phyloP scores from a whole-genome alignment of 1,140 invertebrate genomes.

The Neodiprion lecontei region DNA sequence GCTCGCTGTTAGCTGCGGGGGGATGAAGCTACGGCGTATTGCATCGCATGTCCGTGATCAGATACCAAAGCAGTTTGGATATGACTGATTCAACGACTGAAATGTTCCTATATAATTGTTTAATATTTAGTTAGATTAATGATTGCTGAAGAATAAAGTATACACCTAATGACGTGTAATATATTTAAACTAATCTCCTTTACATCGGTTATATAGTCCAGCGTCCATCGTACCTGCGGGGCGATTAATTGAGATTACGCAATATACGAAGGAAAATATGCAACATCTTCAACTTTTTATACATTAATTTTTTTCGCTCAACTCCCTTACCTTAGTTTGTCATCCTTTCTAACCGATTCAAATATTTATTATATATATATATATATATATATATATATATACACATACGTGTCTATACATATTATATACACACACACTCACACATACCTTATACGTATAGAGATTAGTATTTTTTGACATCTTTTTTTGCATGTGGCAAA shows the following conservation, averaged over 20 bases:
- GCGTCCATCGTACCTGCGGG: background rate
- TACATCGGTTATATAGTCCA: background rate
- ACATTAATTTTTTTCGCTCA: too few relatives aligned
- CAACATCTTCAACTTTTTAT: too few relatives aligned
- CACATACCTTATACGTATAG: too few relatives aligned
- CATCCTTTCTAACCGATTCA: too few relatives aligned
- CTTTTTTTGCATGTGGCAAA: background rate
- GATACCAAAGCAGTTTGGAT: constrained; percentile 1
- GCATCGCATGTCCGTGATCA: background rate
- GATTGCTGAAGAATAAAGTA: background rate
- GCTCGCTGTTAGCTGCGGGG: too few relatives aligned
- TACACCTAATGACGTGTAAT: background rate
- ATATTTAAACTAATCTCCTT: background rate
- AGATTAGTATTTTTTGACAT: background rate
- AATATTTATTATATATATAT: too few relatives aligned
- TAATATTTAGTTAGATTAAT: background rate
- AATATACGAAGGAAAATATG: too few relatives aligned
- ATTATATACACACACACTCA: too few relatives aligned
- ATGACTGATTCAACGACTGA: background rate
- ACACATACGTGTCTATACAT: too few relatives aligned
- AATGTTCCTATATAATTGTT: constrained; percentile 1
- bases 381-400: too few relatives aligned
- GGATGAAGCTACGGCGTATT: background rate
- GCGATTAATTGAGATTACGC: too few relatives aligned
- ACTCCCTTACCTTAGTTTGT: too few relatives aligned